Evolutionary conservation across 2,888 invertebrate species (phyloP).

Genomic region (Chrysopilus asiliformis): DNA sequence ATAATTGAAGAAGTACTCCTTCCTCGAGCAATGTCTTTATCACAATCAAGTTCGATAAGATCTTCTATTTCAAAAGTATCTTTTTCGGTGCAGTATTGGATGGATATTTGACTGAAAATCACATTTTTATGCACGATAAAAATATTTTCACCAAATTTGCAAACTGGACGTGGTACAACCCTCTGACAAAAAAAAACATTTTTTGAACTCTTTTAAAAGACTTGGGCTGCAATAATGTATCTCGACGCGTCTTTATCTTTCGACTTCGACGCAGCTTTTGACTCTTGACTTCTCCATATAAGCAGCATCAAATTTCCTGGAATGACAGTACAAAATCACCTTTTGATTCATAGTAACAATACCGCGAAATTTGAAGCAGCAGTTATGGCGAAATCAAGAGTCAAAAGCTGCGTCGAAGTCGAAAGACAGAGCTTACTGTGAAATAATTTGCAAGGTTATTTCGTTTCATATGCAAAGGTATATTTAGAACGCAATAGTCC

Average conservation of each 20-base stretch:
- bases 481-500: constrained; percentile 32
- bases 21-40: constrained; percentile 5
- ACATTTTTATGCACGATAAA: constrained; percentile 9
- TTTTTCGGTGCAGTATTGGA: neutral
- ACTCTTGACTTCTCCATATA: no score
- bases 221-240: no score
- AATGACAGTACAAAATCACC: no score
- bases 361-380: no score
- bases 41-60: constrained; percentile 3
- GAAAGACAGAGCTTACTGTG: no score
- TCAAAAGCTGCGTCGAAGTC: no score
- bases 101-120: neutral
- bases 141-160: constrained; percentile 3
- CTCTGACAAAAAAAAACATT: constrained; percentile 3
- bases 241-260: no score
- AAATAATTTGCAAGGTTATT: constrained; percentile 8
- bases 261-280: no score
- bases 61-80: constrained; percentile 5
- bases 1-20: constrained; percentile 5
- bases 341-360: no score
- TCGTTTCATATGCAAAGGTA: constrained; percentile 3
- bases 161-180: constrained; percentile 6
- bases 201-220: neutral
- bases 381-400: no score
- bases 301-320: no score